Base-by-base conservation (phyloP, 2,113 vertebrate species). In the Pandion haliaetus region DNA sequence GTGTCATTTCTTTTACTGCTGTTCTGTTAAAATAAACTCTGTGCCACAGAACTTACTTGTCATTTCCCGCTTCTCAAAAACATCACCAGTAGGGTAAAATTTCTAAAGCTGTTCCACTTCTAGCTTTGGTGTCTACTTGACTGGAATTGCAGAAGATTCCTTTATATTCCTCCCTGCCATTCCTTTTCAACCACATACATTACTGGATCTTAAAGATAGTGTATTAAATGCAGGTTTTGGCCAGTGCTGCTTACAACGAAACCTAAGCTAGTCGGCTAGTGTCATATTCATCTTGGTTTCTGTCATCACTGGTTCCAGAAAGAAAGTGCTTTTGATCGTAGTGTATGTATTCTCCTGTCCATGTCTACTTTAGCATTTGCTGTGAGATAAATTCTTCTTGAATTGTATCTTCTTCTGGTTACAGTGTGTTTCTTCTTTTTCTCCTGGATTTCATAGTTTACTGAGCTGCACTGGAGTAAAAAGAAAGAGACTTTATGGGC, bases 31-130 rank as follows among this genome's bases (percentile, higher is more conserved):
- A 98, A 97, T 97, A 97, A 98, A 97, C 95, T 97, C 47, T 78
- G 96, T 79, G 84, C 97, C 96, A 97, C 97, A 98, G 91, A 97
- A 97, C 95, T 93, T 90, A 89, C 95, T 97, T 98, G 97, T 98
- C 96, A 80, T 96, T 98, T 97, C 96, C 94, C 82, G 63, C 90
- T 97, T 96, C 96, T 97, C 91, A 96, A 96, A 97, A 97, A 86
- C 85, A 93, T 94, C 89, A 62, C 78, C 71, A 94, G 59, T 76
- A 85, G 54, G 69, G 89, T 81, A 62, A 44, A 62, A 44, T 82
- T 95, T 96, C 90, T 95, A 92, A 95, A 83, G 76, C 94, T 95
- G 94, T 95, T 83, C 88, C 86, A 81, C 72, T 94, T 96, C 93
- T 88, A 76, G 84, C 88, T 92, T 61, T 55, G 59, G 67, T 97